Evolutionary conservation across 2,888 invertebrate species (phyloP), one percentile per base, ranked within the genome.

Genomic region (Encarsia formosa): DNA sequence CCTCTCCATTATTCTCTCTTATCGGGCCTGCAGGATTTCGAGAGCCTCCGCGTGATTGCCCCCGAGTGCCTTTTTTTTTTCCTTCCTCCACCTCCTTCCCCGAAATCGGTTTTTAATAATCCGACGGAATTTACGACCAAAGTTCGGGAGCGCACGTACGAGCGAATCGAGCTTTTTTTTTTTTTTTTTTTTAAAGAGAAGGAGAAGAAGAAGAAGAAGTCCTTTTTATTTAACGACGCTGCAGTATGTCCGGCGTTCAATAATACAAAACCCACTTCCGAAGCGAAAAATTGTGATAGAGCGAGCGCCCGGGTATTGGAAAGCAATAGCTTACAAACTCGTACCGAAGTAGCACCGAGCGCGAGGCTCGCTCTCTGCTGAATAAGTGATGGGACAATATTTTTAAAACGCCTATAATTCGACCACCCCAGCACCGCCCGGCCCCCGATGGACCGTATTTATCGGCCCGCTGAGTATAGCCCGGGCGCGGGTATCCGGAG

Each of bases 381-480:
- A 73, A 73, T 73, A 73, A 73, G 67, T 72, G 65, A 73, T 70
- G 69, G 65, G 66, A 73, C 73, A 73, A 73, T 73, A 73, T 72
- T 73, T 73, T 73, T 73, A 73, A 73, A 73, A 73, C 73, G 73
- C 70, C 72, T 71, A 71, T 73, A 73, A 73, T 73, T 73, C 72
- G 70, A n/a, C n/a, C n/a, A n/a, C 66, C 65, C 65, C 64, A 59
- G 39, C 29, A 15, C 44, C 9, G 38, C 13, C 20, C 19, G 31
- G 20, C 38, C 41, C 38, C 32, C 29, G 24, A 43, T 11, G n/a
- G 34, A 34, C n/a, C 38, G 38, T 73, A 73, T 73, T 73, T 73
- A 73, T 73, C 70, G 73, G 72, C 67, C 73, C 73, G 65, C 63
- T 58, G 72, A 73, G 73, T 72, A 72, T 71, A 70, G 65, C 51